Conservation (phyloP, 1,140 invertebrate species). For the Teleogryllus occipitalis region DNA sequence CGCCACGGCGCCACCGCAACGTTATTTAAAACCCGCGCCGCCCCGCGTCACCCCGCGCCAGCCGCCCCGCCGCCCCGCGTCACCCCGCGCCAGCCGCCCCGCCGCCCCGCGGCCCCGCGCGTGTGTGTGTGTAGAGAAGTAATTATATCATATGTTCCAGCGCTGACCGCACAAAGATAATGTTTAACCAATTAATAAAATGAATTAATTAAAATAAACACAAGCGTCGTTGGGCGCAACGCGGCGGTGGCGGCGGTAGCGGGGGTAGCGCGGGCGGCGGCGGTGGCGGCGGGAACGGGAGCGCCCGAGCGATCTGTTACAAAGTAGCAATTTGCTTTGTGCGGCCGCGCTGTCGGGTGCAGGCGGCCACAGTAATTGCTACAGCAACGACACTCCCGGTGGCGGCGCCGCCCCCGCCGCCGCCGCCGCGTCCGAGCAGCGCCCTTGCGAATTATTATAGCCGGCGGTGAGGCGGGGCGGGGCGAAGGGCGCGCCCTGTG, state of each 20-base stretch:
- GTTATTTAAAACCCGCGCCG: neutral
- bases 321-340: constrained; percentile 4
- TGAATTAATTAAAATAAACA: constrained; percentile 6
- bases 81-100: no score
- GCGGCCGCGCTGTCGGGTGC: neutral
- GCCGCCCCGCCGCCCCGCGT: neutral
- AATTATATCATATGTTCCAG: neutral
- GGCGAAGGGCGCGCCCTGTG: no score
- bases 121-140: neutral
- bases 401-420: no score
- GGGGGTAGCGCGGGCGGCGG: no score
- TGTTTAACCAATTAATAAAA: neutral
- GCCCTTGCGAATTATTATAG: neutral
- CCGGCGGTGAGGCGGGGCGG: no score
- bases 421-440: no score
- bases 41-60: no score
- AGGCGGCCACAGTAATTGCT: constrained; percentile 3
- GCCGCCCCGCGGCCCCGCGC: no score
- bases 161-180: constrained; percentile 3
- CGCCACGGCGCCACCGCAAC: neutral
- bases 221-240: neutral
- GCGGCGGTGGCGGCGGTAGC: no score
- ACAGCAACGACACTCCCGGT: constrained; percentile 2
- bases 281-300: neutral
- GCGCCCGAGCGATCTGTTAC: constrained; percentile 2